These are phyloP conservation scores for Xenopus borealis DNA, from an alignment of 2,113 vertebrate species.

Conservation along the genomic window DNA sequence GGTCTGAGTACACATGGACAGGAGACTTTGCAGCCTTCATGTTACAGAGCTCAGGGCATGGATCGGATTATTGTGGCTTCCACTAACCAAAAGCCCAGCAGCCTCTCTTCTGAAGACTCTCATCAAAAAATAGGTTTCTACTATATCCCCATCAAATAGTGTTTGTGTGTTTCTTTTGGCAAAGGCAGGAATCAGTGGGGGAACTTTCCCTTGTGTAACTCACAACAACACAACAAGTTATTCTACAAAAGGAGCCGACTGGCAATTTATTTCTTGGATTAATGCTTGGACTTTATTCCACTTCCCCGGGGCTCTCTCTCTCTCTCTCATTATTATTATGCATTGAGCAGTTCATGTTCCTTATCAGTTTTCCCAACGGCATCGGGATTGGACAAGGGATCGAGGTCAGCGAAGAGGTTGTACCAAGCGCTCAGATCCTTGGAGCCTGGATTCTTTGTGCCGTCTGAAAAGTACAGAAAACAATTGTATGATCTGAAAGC, in stretches of 20 bases:
- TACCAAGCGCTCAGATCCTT: constrained; percentile 91
- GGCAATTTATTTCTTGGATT: not conserved
- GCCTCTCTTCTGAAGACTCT: not conserved
- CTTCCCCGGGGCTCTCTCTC: constrained; percentile 9
- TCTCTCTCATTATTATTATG: too few relatives aligned
- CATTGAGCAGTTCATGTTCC: constrained; percentile 89
- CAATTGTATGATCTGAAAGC: too few relatives aligned
- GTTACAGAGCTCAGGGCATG: not conserved
- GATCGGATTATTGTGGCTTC: not conserved
- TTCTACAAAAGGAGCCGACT: not conserved
- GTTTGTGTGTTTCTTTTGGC: constrained; percentile 19
- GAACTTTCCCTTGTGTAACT: not conserved
- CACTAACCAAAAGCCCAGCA: not conserved
- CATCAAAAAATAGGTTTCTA: constrained; percentile 25
- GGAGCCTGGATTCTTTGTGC: constrained; percentile 56
- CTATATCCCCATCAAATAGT: constrained; percentile 13
- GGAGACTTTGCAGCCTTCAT: not conserved
- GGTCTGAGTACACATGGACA: too few relatives aligned
- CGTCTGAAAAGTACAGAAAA: constrained; percentile 60
- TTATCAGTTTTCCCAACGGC: constrained; percentile 82
- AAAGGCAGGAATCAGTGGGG: not conserved
- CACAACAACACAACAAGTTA: not conserved
- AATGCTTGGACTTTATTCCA: not conserved
- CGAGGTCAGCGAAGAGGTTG: constrained; percentile 93
- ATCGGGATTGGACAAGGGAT: constrained; percentile 92